Evolutionary conservation across 1,140 invertebrate species (phyloP), one percentile per base, ranked within the genome.

Genomic region (Maconellicoccus hirsutus): DNA sequence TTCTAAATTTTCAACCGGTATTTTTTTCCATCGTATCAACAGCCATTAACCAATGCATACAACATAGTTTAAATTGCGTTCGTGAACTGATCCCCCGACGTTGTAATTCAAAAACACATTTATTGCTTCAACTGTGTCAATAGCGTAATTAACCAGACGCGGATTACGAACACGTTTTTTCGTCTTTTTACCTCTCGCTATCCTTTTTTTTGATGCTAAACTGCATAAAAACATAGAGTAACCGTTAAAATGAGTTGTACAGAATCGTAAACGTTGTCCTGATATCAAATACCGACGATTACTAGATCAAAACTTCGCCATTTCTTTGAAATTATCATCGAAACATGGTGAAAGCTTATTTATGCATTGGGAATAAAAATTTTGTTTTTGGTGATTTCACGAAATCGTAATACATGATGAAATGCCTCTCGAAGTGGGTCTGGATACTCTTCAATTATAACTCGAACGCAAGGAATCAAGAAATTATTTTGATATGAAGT

Each of bases 41-140:
- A 52, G 12, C 42, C 42, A 52, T 52, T 19, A 52, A n/a, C 14
- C 14, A 38, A 38, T 14, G 33, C 6, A 38, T 38, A 38, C 33
- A 38, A 52, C 42, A 52, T 52, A 16, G 42, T 52, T 52, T 8
- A 52, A 52, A 33, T 33, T 33, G 29, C 29, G 29, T 33, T 52
- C 42, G 42, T 52, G 42, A 52, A 52, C 42, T 52, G 42, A 52
- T 52, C 10, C n/a, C n/a, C n/a, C 42, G 42, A 52, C 42, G 42
- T 52, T 19, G 42, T 52, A 16, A 52, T 52, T 52, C n/a, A 52
- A 52, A 52, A 52, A 52, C 42, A 52, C 42, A 52, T 52, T 52
- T 52, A 52, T 52, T 52, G 42, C 42, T 52, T 52, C 42, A 52
- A 52, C 42, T 52, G 42, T 52, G 42, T 52, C 42, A 52, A 52